Conservation (phyloP, 2,113 vertebrate species). For the Porphyrio hochstetteri region DNA sequence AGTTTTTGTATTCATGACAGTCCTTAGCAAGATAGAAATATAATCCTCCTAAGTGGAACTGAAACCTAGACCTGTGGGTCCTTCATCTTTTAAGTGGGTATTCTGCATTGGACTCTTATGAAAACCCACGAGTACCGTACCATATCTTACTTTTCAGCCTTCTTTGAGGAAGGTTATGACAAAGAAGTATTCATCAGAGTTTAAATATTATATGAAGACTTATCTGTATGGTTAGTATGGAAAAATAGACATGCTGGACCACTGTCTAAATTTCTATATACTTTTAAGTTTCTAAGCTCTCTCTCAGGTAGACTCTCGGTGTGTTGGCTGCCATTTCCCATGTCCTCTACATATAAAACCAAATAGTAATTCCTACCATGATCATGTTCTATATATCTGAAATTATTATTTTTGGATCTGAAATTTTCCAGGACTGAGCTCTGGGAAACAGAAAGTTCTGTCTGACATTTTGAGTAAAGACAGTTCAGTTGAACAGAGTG, state of each 20-base stretch:
- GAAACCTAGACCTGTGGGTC: neutral
- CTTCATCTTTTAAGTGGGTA: neutral
- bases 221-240: neutral
- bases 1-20: neutral
- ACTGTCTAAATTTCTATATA: neutral
- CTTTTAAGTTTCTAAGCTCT: neutral
- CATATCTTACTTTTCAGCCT: neutral
- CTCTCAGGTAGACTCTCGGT: neutral
- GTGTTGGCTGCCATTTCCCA: neutral
- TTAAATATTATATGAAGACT: neutral
- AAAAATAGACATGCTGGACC: neutral
- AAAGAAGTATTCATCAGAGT: neutral
- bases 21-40: neutral
- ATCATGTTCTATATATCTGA: neutral
- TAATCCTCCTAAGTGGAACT: neutral
- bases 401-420: neutral
- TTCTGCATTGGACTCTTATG: neutral
- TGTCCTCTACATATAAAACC: neutral
- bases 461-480: neutral
- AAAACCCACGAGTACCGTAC: fast-evolving
- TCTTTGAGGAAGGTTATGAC: neutral
- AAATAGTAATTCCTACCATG: neutral
- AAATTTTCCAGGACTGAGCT: neutral
- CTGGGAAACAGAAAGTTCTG: neutral
- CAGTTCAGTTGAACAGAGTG: neutral